These are phyloP conservation scores for Acestrorhynchus altus DNA, from an alignment of 2,797 vertebrate species.

Conservation along the genomic window DNA sequence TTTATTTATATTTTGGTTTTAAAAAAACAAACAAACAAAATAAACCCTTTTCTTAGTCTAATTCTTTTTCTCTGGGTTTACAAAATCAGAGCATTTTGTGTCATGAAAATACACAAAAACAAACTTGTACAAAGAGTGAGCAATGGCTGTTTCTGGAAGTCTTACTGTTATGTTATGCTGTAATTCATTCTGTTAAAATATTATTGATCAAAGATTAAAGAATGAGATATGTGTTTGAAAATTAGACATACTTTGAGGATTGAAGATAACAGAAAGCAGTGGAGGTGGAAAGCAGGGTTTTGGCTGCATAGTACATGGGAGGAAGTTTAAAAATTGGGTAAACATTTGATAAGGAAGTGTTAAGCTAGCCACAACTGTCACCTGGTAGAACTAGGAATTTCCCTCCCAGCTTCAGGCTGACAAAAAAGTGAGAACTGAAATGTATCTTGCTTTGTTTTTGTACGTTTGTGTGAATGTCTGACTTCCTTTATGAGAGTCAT, in stretches of 20 bases:
- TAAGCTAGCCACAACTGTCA: conserved; percentile 71
- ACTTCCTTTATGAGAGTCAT: conserved; percentile 71
- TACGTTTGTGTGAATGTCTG: conserved; percentile 7
- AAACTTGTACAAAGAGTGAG: not conserved
- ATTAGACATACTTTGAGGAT: not conserved
- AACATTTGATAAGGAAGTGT: conserved; percentile 78
- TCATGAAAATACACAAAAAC: not conserved
- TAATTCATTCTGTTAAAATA: too few relatives aligned
- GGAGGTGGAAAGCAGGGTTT: conserved; percentile 51
- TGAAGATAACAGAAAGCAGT: conserved; percentile 28
- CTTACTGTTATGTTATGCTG: too few relatives aligned
- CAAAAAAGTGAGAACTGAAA: conserved; percentile 78
- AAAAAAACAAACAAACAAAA: too few relatives aligned
- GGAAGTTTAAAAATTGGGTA: conserved; percentile 69
- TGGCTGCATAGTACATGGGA: conserved; percentile 57
- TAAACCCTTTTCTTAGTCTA: too few relatives aligned
- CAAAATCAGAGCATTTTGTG: not conserved
- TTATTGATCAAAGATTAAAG: too few relatives aligned
- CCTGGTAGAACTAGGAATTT: conserved; percentile 68
- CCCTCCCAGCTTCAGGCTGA: conserved; percentile 51
- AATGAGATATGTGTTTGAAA: not conserved
- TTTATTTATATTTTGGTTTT: too few relatives aligned
- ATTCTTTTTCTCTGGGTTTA: too few relatives aligned
- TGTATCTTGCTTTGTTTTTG: conserved; percentile 45
- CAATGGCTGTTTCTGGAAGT: too few relatives aligned